phyloP scores from a whole-genome alignment of 2,888 invertebrate genomes.

The Microctonus hyperodae region DNA sequence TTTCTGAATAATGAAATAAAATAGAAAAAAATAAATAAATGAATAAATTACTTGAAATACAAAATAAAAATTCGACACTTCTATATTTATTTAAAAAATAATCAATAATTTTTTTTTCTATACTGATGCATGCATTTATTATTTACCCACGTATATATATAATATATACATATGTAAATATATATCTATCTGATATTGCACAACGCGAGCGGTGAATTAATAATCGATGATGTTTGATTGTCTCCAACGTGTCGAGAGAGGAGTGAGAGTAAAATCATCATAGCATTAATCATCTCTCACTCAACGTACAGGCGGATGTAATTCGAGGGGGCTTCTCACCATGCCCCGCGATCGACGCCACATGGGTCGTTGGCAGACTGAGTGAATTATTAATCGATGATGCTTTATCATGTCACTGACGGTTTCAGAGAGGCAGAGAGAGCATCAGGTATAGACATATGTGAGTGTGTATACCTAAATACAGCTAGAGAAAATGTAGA shows the following conservation, averaged over 20 bases:
- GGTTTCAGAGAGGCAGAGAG: neutral
- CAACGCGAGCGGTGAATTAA: constrained; percentile 3
- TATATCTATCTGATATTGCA: neutral
- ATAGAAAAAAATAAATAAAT: too few relatives aligned
- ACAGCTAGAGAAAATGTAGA: neutral
- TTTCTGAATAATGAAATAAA: too few relatives aligned
- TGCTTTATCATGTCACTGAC: constrained; percentile 30
- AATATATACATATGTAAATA: neutral
- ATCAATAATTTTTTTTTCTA: neutral
- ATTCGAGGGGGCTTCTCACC: constrained; percentile 23
- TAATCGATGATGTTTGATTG: constrained; percentile 21
- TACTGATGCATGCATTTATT: neutral
- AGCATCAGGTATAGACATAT: neutral
- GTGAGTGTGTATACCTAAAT: too few relatives aligned
- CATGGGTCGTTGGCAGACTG: constrained; percentile 30
- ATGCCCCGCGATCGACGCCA: constrained; percentile 26
- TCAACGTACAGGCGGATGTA: constrained; percentile 23
- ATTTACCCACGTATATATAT: neutral
- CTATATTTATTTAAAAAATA: neutral
- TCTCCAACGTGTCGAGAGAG: neutral
- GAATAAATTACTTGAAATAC: too few relatives aligned
- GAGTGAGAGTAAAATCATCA: constrained; percentile 16
- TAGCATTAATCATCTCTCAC: constrained; percentile 28
- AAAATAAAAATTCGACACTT: too few relatives aligned
- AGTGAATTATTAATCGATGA: constrained; percentile 35